Base-by-base conservation (phyloP, 2,888 invertebrate genomes). In the Neocrepidodera transversa region DNA sequence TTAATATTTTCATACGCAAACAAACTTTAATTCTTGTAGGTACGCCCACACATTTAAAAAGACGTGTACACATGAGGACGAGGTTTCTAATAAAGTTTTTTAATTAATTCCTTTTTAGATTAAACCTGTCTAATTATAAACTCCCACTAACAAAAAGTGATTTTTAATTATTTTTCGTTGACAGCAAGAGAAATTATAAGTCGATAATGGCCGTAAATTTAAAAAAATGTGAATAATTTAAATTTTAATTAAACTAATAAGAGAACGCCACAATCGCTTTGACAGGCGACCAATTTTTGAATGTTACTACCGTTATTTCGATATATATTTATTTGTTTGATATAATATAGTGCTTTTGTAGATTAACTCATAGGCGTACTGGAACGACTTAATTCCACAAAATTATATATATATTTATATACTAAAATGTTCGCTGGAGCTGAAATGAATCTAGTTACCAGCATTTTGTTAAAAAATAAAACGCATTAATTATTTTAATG, bases 71-170 rank as follows among this genome's bases (percentile, higher is more conserved):
- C 2, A 3, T 28, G 28, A 28, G 10, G 28, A 8, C 14, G 11
- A 30, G 26, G 17, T 48, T 48, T 32, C 47, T 48, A 48, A 16
- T 32, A 18, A 48, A 32, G 47, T 48, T 32, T 17, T 17, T 32
- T 32, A 48, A 32, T 48, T 32, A 48, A 26, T 43, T 26, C 26
- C 7, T 3, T 43, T 43, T 43, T 26, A 23, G 26, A 43, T 43
- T 23, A 26, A 26, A 23, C 43, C 28, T 28, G 26, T 28, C 28
- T 11, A 30, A 16, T 32, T 16, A 13, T 10, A 17, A n/a, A 30
- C 47, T 48, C 32, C 47, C 30, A 48, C 47, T 16, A 17, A 32
- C 16, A 16, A n/a, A 47, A 48, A 18, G 17, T 45, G 23, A 48
- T 30, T 30, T 16, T 30, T 28, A 17, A 47, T 28, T 13, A 23